These are phyloP conservation scores for Equus quagga DNA, from an alignment of 2,113 vertebrate genomes.

Conservation along the genomic window DNA sequence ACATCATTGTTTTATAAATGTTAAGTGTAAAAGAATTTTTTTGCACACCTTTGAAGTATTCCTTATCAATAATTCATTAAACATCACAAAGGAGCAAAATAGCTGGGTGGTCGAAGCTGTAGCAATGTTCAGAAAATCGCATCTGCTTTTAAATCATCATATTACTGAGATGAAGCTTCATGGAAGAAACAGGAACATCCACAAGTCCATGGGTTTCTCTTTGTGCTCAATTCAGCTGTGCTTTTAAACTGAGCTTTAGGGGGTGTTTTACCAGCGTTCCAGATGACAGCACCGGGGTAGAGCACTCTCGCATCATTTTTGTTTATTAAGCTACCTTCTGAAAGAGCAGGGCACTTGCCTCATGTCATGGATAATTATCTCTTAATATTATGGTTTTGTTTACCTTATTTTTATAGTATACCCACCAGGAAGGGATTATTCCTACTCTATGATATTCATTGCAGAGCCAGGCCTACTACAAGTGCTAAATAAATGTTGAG, in stretches of 20 bases:
- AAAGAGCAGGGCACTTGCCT: constrained; percentile 59
- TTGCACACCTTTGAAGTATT: constrained; percentile 80
- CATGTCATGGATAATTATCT: constrained; percentile 77
- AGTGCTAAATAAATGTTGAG: constrained; percentile 35
- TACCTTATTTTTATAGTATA: constrained; percentile 16
- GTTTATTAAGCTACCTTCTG: constrained; percentile 78
- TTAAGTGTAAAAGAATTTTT: constrained; percentile 80
- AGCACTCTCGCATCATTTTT: constrained; percentile 65
- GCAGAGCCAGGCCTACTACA: not conserved
- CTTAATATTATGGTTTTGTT: constrained; percentile 73
- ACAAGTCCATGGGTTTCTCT: constrained; percentile 62
- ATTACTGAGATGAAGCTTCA: constrained; percentile 71
- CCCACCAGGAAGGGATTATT: not conserved
- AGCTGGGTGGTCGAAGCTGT: constrained; percentile 79
- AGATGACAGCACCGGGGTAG: constrained; percentile 55
- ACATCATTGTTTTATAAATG: constrained; percentile 84
- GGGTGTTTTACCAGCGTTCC: constrained; percentile 49
- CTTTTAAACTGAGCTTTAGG: constrained; percentile 75
- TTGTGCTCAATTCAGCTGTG: constrained; percentile 53
- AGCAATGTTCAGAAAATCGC: constrained; percentile 73
- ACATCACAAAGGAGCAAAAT: constrained; percentile 79
- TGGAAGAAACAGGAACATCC: constrained; percentile 45
- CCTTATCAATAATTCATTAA: constrained; percentile 86
- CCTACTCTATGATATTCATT: not conserved
- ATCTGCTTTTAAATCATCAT: constrained; percentile 79